Percentiles rank a stretch among this genome's conserved stretches.
phyloP scores from a whole-genome alignment of 2,888 invertebrate species.

The Calameuta idolon region DNA sequence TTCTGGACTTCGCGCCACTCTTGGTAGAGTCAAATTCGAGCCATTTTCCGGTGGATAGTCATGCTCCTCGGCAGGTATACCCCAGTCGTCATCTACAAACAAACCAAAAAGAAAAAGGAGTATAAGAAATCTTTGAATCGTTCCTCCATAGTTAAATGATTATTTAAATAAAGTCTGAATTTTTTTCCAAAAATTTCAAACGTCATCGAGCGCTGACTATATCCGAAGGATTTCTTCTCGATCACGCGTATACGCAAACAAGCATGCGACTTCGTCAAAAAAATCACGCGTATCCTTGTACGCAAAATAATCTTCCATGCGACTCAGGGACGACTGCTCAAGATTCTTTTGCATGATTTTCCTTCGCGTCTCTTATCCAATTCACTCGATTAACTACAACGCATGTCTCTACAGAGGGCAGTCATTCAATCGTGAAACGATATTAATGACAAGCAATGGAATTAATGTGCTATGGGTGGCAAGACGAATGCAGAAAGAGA shows the following conservation, averaged over 20 bases:
- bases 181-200: neutral
- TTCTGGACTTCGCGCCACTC: constrained; percentile 60
- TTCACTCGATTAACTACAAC: neutral
- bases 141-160: neutral
- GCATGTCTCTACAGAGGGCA: neutral
- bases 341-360: neutral
- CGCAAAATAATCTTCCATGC: neutral
- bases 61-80: constrained; percentile 56
- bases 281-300: neutral
- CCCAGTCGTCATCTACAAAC: constrained; percentile 82
- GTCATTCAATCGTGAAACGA: neutral
- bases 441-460: neutral
- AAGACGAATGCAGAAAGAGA: constrained; percentile 32
- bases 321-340: neutral
- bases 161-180: neutral
- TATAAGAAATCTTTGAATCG: constrained; percentile 17
- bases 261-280: neutral
- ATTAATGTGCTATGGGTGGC: neutral
- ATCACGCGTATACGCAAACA: too few species aligned
- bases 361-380: neutral
- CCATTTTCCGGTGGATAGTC: constrained; percentile 55
- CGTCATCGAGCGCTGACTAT: neutral
- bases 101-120: constrained; percentile 16
- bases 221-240: neutral
- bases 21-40: constrained; percentile 53